Evolutionary conservation across 2,888 invertebrate genomes (phyloP).

Genomic region (Tillus elongatus): DNA sequence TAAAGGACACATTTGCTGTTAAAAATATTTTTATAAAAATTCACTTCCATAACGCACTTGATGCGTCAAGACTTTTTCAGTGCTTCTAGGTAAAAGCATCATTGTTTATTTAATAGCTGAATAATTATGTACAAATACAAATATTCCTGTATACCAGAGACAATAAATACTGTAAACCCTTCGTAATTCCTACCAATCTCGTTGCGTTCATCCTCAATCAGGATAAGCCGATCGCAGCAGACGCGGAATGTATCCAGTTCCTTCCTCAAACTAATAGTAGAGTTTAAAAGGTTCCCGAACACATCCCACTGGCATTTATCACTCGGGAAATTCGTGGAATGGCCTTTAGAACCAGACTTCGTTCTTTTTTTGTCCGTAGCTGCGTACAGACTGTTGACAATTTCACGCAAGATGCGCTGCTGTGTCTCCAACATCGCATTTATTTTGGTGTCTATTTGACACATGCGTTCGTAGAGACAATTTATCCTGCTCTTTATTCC

Average conservation of each 20-base stretch:
- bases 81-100: too few species aligned
- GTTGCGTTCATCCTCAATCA: constrained; percentile 34
- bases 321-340: constrained; percentile 19
- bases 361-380: constrained; percentile 13
- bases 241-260: constrained; percentile 28
- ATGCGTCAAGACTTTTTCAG: too few species aligned
- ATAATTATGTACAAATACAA: too few species aligned
- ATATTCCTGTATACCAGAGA: too few species aligned
- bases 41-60: too few species aligned
- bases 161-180: too few species aligned
- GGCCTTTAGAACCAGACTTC: constrained; percentile 17
- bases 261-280: constrained; percentile 24
- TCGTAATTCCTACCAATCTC: constrained; percentile 24
- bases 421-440: constrained; percentile 22
- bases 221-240: constrained; percentile 29
- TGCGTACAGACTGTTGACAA: constrained; percentile 24
- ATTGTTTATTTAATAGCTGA: too few species aligned
- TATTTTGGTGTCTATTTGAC: constrained; percentile 23
- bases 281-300: constrained; percentile 26
- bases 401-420: constrained; percentile 27
- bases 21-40: too few species aligned
- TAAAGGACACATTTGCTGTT: too few species aligned
- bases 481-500: constrained; percentile 29
- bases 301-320: constrained; percentile 16
- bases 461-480: constrained; percentile 29